Evolutionary conservation across 2,888 invertebrate species (phyloP), one percentile per base, ranked within the genome.

Genomic region (Hypomecis atomaria): DNA sequence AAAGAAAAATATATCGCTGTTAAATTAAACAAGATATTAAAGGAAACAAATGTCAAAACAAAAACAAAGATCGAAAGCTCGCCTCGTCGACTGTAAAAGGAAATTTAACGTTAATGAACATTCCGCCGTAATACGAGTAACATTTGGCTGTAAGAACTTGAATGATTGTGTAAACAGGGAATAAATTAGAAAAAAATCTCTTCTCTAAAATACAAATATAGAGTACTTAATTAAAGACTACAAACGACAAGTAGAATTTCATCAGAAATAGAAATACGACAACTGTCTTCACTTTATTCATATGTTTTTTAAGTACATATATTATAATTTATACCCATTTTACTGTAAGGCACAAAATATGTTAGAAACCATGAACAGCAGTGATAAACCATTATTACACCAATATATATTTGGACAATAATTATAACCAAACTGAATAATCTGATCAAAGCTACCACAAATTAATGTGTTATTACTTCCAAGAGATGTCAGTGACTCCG

Each of bases 41-140:
- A 65, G 50, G 67, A 71, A 75, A 78, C 71, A 47, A 55, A 37
- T 45, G 76, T 74, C 75, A 78, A 78, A 78, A 71, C 62, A 73
- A 78, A 75, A 67, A 69, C 62, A 68, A 63, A 59, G 36, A 66
- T 63, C 66, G 58, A 59, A 58, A 73, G 66, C 69, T 75, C 72
- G 75, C 70, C 66, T 74, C 73, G 75, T 70, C 75, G 74, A 63
- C 66, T 70, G 61, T 75, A 70, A 77, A 82, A 79, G 74, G 74
- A 73, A 78, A 78, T 77, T 78, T 67, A 73, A 76, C 72, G 70
- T 75, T 77, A 79, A 81, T 74, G 73, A 78, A 77, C 74, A 73
- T 75, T 73, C 68, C 71, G 23, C 3, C 74, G 76, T 71, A n/a
- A n/a, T 77, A 66, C 69, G 65, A 76, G 75, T 71, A 75, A 67